Evolutionary conservation across 2,797 vertebrate species (phyloP).

Genomic region (Sebastes dallii): DNA sequence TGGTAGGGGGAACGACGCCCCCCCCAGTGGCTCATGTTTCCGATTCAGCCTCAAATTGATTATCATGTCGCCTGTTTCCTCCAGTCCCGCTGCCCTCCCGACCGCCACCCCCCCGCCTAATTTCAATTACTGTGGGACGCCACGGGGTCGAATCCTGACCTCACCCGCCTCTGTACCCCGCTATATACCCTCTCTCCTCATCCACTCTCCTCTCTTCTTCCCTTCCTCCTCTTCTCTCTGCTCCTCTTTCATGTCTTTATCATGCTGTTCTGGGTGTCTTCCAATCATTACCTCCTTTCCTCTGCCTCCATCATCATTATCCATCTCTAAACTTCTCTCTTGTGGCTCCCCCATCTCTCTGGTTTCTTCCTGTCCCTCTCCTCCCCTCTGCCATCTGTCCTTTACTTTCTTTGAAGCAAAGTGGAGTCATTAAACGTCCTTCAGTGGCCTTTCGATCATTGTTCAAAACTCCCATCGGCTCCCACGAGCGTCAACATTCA

Average conservation of each 20-base stretch:
- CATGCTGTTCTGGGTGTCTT: constrained; percentile 33
- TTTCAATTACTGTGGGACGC: constrained; percentile 63
- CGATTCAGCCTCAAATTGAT: constrained; percentile 81
- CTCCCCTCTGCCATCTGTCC: constrained; percentile 61
- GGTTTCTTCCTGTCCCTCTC: constrained; percentile 32
- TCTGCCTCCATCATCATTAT: constrained; percentile 58
- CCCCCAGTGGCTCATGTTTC: constrained; percentile 73
- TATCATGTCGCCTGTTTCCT: constrained; percentile 80
- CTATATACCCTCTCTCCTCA: neutral
- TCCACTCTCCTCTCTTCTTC: neutral
- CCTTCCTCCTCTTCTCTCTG: neutral
- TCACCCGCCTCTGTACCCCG: constrained; percentile 7
- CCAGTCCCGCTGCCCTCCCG: constrained; percentile 31
- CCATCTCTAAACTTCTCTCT: constrained; percentile 48
- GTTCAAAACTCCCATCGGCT: neutral
- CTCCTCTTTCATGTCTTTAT: constrained; percentile 21
- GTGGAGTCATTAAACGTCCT: constrained; percentile 4
- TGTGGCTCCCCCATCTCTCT: constrained; percentile 40
- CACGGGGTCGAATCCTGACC: constrained; percentile 53
- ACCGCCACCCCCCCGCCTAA: constrained; percentile 35
- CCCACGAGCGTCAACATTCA: neutral
- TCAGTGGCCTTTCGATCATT: constrained; percentile 1
- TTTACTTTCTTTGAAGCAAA: constrained; percentile 35
- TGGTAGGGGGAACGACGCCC: constrained; percentile 63
- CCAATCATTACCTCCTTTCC: constrained; percentile 56